These are phyloP conservation scores for Meloe dianella DNA, from an alignment of 2,888 invertebrate genomes.

Conservation along the genomic window DNA sequence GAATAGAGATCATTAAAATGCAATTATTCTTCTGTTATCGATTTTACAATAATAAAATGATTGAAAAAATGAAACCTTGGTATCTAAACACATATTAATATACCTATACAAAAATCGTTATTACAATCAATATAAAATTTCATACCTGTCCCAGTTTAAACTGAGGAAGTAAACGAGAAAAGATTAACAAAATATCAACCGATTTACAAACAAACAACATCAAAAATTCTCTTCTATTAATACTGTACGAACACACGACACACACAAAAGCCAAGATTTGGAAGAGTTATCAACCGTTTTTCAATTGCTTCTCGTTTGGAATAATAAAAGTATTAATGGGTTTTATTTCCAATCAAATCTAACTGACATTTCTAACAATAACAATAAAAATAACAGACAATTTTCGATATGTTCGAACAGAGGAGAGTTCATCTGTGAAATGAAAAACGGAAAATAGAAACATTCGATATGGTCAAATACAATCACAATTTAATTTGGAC, in stretches of 20 bases:
- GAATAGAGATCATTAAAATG: not conserved
- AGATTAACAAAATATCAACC: not conserved
- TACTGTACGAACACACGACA: too few relatives aligned
- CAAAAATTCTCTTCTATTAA: too few relatives aligned
- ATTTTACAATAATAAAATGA: not conserved
- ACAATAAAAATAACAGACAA: not conserved
- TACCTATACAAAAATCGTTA: too few relatives aligned
- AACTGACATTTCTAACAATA: not conserved
- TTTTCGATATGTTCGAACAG: not conserved
- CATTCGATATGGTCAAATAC: not conserved
- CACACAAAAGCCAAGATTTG: not conserved
- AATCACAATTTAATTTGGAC: not conserved
- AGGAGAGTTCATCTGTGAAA: not conserved
- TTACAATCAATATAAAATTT: not conserved
- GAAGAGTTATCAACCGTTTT: not conserved
- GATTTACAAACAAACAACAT: not conserved
- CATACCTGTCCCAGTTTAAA: not conserved
- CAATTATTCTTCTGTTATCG: not conserved
- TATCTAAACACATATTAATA: too few relatives aligned
- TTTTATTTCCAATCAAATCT: not conserved
- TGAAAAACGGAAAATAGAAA: not conserved
- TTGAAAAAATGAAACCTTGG: not conserved
- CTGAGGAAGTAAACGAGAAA: not conserved
- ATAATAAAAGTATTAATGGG: not conserved
- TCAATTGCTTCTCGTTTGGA: not conserved